Conservation (phyloP, 2,888 invertebrate genomes). For the Cataglyphis cursor region DNA sequence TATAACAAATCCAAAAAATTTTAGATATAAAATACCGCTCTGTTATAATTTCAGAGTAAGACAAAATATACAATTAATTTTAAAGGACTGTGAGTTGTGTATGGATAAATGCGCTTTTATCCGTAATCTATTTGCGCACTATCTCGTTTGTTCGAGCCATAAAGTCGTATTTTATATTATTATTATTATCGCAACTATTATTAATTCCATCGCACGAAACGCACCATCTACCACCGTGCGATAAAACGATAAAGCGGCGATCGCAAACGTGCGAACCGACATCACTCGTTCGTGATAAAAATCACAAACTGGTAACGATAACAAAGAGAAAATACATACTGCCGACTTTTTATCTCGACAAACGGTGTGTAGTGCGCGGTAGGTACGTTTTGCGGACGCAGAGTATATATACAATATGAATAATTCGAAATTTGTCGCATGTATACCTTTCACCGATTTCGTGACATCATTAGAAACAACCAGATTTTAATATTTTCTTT, state of each 20-base stretch:
- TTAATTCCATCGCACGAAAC: slow-evolving; percentile 46
- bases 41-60: background rate
- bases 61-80: slow-evolving; percentile 28
- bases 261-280: slow-evolving; percentile 33
- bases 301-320: slow-evolving; percentile 35
- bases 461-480: background rate
- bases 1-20: background rate
- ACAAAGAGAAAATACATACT: slow-evolving; percentile 43
- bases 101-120: slow-evolving; percentile 8
- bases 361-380: slow-evolving; percentile 29
- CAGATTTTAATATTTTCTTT: background rate
- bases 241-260: slow-evolving; percentile 49
- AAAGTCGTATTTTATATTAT: slow-evolving; percentile 57
- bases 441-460: background rate
- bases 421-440: background rate
- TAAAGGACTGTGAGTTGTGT: background rate
- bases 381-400: slow-evolving; percentile 6
- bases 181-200: slow-evolving; percentile 59
- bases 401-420: background rate
- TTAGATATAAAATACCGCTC: background rate
- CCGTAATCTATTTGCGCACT: slow-evolving; percentile 35
- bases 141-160: slow-evolving; percentile 44
- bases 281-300: slow-evolving; percentile 50
- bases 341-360: slow-evolving; percentile 47
- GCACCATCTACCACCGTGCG: slow-evolving; percentile 23